Base-by-base conservation (phyloP, 30 jellyfish, hydroid and myxozoan species). In the Cassiopea andromeda region DNA sequence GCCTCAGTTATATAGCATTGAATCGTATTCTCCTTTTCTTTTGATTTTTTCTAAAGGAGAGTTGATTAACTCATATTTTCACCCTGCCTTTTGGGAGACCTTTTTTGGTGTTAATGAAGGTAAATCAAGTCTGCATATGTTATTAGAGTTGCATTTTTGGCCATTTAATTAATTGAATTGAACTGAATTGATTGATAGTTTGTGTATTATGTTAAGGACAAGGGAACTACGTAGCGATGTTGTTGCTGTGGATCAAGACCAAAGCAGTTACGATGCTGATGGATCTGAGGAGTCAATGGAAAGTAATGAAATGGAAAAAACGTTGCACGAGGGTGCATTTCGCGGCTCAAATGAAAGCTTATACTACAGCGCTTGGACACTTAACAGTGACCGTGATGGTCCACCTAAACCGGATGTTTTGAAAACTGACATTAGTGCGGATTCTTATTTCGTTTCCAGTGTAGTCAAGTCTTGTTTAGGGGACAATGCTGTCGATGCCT, bases 291-390 rank as follows among this genome's bases (percentile, higher is more conserved):
- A 86, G 44, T 86, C 93, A 44, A 78, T 73, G 18, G 93, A 86
- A 15, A 69, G 47, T 80, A 47, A 60, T 44, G 69, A 47, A 47
- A 72, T 12, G 14, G 84, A 61, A 13, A 73, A 47, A 44, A 2
- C 89, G 1, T 46, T 19, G 12, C 48, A 88, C 46, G 46, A 70
- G 48, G 76, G 73, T 79, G 44, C 87, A 17, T 17, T 89, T 38
- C 89, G 44, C 54, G 94, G 94, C 73, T 91, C 97, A 2, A 73
- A 67, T 19, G 97, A 91, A 45, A 91, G 97, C 72, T 85, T 91
- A 10, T 91, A 91, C 57, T 91, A 84, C 94, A 91, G 97, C 73
- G 85, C 97, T 9, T 91, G 97, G 94, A 74, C 92, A 44, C 82
- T 91, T 77, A 64, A 91, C 59, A 94, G 84, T 10, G 69, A 78